Evolutionary conservation across 2,113 vertebrate species (phyloP), one percentile per base, ranked within the genome.

Genomic region (Onychorhynchus coronatus): DNA sequence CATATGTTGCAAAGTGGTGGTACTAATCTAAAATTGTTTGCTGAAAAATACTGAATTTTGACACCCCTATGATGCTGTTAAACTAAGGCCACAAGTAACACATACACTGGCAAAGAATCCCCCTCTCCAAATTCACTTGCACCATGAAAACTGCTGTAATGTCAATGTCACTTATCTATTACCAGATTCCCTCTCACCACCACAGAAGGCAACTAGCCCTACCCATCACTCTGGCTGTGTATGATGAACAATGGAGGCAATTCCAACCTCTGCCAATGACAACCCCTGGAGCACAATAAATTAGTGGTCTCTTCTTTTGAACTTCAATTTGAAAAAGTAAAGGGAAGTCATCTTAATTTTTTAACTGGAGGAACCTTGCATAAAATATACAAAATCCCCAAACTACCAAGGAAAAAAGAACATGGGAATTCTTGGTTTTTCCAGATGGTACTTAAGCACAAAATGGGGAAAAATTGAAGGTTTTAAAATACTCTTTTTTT

Each of bases 191-290:
- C 28, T 56, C 42, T 41, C 63, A 39, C 4, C 27, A 46, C 5
- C 41, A 44, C 12, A 53, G 47, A 83, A 62, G 41, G 12, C 42
- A 68, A 9, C 13, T 9, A 15, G 18, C 63, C 22, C 44, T 86
- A 55, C 30, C 5, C 14, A 19, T 65, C 8, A 8, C 21, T 44
- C 42, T 41, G 53, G 21, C 58, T 24, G 18, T 20, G 22, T 24
- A 31, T 20, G 11, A 59, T 7, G 10, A 8, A 27, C 0, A 0
- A 37, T 3, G 37, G 59, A 72, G 24, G 24, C 6, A 93, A 33
- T 61, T 83, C 46, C 15, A 55, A 55, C 23, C 25, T 79, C 44
- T 89, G 58, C 30, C 53, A 85, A 6, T 2, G 3, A 52, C 67
- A 68, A 13, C 9, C 9, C 35, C 46, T 47, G 37, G 31, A 73